Evolutionary conservation across 1,140 invertebrate species (phyloP).

Genomic region (Lethrus apterus): DNA sequence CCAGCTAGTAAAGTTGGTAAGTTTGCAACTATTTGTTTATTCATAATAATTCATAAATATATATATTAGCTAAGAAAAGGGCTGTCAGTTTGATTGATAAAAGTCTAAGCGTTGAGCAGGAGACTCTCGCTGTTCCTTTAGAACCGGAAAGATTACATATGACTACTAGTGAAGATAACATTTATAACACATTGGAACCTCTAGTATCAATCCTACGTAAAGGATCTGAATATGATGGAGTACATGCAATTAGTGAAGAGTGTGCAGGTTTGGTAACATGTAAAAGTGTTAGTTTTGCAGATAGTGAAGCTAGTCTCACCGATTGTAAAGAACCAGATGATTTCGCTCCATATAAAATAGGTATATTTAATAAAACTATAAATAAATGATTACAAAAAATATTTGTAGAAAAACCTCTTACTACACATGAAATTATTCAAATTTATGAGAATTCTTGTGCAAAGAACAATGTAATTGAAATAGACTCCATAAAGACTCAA

Average conservation of each 20-base stretch:
- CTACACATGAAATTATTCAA: background rate
- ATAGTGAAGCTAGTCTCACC: background rate
- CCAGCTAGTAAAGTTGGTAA: too few species aligned
- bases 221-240: background rate
- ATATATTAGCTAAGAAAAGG: too few species aligned
- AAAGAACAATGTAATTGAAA: slow-evolving; percentile 3
- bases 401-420: background rate
- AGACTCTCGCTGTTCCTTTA: background rate
- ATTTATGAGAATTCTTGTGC: slow-evolving; percentile 6
- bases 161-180: too few species aligned
- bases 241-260: background rate
- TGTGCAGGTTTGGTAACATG: too few species aligned
- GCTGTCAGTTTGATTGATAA: too few species aligned
- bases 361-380: slow-evolving; percentile 4
- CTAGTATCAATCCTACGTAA: background rate
- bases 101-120: slow-evolving; percentile 4
- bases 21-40: too few species aligned
- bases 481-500: slow-evolving; percentile 2
- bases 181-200: background rate
- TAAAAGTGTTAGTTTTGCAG: slow-evolving; percentile 4
- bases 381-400: background rate
- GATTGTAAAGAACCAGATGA: slow-evolving; percentile 9
- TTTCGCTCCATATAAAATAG: slow-evolving; percentile 4
- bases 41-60: too few species aligned
- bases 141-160: slow-evolving; percentile 2